Evolutionary conservation across 2,113 vertebrate species (phyloP), one percentile per base, ranked within the genome.

Genomic region (Strigops habroptila): DNA sequence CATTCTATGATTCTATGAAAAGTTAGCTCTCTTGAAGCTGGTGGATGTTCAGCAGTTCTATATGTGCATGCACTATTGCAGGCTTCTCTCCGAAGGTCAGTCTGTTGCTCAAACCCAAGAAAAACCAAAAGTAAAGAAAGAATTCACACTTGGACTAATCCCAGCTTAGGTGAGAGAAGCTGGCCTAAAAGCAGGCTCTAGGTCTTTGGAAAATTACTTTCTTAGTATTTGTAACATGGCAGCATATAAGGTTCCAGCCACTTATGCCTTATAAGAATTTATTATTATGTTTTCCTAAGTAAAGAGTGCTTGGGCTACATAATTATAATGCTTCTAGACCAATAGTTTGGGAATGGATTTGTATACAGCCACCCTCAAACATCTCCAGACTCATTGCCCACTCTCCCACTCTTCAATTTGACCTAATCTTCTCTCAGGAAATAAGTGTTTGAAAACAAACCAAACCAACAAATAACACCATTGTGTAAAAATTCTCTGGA

Each of bases 401-500:
- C 22, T 80, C 21, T 14, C 5, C 22, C 0, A 0, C 49, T 62
- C 60, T 84, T 67, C 67, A 82, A 0, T 57, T 57, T 52, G 52
- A 49, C 49, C 5, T 6, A 57, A 31, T 24, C 62, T 89, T 88
- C 41, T 91, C 74, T 79, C 64, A 46, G 41, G 87, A 91, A 53
- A 62, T 23, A 48, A 46, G 31, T 74, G 53, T 53, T 73, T 94
- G 78, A 90, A 90, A 94, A 80, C 52, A 91, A 83, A 88, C 74
- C 52, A 91, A 83, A 88, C 23, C 17, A 59, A 57, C 53, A 85
- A 87, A 65, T 76, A 79, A 57, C 10, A 14, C 39, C 30, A 18
- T 35, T 90, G n/a, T 79, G 22, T 91, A 91, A 85, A 78, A 85
- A 65, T 35, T 69, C n/a, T 91, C 71, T 80, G 75, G 53, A 87